Evolutionary conservation across 1,140 invertebrate species (phyloP), one percentile per base, ranked within the genome.

Genomic region (Pseudomyrmex pallidus): DNA sequence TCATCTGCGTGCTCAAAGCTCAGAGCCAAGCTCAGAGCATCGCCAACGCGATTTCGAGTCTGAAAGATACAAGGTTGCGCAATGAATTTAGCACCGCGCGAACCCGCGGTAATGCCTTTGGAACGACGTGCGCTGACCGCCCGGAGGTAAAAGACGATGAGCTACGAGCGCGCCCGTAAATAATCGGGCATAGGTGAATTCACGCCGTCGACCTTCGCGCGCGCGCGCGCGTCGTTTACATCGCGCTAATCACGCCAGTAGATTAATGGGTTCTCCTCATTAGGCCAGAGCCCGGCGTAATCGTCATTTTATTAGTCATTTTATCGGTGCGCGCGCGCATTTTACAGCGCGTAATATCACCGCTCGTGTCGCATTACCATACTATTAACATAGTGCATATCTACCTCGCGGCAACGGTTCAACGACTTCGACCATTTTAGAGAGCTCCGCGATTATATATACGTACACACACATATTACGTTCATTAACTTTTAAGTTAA

Each of bases 161-260:
- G 74, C 74, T 64, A 85, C 20, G 62, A 84, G 59, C 48, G 17
- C 22, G 44, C 50, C 62, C 61, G 68, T 68, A 56, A 82, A 82
- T 86, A 85, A 86, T 86, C 85, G 84, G 62, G 68, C 85, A 74
- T 74, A 61, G 64, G 35, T 76, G 59, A 54, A 77, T 83, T 83
- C 82, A 70, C 66, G 54, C 15, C 66, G 66, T 72, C 66, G 66
- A 80, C 54, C 56, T 80, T 70, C 76, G 64, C 64, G 76, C 54
- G 46, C 61, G 61, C 59, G 64, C 64, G 54, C 54, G 64, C 64
- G 54, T 44, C 76, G 76, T 80, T 80, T 80, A 80, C 76, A 70
- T 80, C 74, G 76, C 76, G n/a, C 76, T 80, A 80, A 80, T 72
- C 76, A 80, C 76, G 54, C 66, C 66, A 59, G 64, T 61, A 59